Evolutionary conservation across 2,113 vertebrate genomes (phyloP).

Genomic region (Alaudala cheleensis): DNA sequence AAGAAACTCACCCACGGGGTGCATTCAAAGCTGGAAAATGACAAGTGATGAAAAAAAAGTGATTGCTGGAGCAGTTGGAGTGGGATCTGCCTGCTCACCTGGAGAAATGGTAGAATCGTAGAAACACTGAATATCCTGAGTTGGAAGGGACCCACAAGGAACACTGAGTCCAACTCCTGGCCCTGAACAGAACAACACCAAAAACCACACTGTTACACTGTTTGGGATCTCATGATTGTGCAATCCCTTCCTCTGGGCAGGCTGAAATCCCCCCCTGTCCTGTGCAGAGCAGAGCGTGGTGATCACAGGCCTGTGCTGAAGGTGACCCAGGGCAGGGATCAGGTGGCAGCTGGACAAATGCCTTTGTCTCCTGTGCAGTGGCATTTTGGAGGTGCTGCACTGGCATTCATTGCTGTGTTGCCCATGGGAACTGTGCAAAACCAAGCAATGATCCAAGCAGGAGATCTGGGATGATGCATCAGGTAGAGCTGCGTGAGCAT

Average conservation of each 20-base stretch:
- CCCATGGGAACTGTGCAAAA: neutral
- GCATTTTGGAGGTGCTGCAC: neutral
- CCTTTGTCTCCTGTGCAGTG: neutral
- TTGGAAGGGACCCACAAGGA: neutral
- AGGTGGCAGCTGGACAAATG: neutral
- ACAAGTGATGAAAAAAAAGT: neutral
- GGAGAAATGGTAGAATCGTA: neutral
- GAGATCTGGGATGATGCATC: neutral
- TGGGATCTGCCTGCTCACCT: neutral
- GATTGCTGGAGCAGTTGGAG: neutral
- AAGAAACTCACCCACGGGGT: neutral
- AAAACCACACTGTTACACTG: neutral
- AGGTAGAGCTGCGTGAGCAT: neutral
- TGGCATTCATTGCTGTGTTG: neutral
- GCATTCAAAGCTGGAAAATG: neutral
- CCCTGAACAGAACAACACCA: neutral
- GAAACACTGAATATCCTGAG: neutral
- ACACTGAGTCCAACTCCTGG: rapidly evolving
- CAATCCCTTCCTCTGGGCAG: neutral
- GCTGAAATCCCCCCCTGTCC: neutral
- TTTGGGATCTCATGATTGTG: rapidly evolving
- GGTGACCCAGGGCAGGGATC: neutral
- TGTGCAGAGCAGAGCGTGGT: rapidly evolving
- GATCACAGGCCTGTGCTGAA: rapidly evolving
- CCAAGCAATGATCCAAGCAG: neutral